Conservation (phyloP, 2,888 invertebrate species). For the Sepiola atlantica region DNA sequence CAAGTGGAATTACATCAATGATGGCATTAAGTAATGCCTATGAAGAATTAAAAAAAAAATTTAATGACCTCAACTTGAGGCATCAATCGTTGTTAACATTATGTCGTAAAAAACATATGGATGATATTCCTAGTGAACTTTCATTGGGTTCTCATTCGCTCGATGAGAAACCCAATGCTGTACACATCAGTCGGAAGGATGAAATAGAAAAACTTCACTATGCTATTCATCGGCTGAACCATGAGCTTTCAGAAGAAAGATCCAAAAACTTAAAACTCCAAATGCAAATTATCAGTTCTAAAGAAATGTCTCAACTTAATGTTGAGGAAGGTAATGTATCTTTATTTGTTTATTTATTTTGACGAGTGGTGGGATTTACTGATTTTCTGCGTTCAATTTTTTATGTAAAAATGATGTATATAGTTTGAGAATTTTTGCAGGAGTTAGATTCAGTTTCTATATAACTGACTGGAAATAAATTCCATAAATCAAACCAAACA, state of each 20-base stretch:
- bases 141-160: neutral
- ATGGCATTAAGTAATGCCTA: conserved; percentile 33
- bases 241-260: conserved; percentile 23
- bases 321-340: neutral
- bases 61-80: conserved; percentile 13
- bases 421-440: too few species aligned
- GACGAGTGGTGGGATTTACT: too few species aligned
- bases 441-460: too few species aligned
- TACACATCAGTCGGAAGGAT: conserved; percentile 32
- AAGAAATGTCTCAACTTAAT: neutral
- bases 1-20: conserved; percentile 43
- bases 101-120: neutral
- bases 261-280: conserved; percentile 36
- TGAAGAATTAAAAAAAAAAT: conserved; percentile 40
- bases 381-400: too few species aligned
- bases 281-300: neutral
- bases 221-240: neutral
- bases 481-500: too few species aligned
- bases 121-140: neutral
- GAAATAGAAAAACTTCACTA: conserved; percentile 39
- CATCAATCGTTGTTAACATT: neutral
- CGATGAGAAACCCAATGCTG: neutral
- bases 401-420: too few species aligned
- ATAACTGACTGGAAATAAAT: too few species aligned
- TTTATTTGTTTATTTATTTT: neutral